Conservation (phyloP, 2,113 vertebrate genomes). For the Candoia aspera region DNA sequence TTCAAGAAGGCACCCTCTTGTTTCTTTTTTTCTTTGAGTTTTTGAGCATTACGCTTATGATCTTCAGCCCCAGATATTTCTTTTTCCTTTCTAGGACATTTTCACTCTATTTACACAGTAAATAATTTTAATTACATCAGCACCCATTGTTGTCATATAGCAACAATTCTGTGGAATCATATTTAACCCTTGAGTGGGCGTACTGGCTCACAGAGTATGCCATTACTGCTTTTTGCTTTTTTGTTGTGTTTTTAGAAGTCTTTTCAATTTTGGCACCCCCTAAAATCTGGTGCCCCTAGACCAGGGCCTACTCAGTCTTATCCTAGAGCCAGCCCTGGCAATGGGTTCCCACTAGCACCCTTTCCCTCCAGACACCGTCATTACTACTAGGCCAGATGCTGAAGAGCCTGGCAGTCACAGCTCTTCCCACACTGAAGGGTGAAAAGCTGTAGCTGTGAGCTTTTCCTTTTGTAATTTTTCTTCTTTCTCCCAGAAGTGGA, state of each 20-base stretch:
- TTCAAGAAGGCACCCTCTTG: background rate
- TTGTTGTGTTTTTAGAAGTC: no score
- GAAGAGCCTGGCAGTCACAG: background rate
- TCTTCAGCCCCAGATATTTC: background rate
- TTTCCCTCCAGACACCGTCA: background rate
- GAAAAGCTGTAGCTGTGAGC: background rate
- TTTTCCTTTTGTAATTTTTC: background rate
- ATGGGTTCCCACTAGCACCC: background rate
- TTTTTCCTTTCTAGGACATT: background rate
- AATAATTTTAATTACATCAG: no score
- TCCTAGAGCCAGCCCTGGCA: background rate
- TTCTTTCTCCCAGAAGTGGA: background rate
- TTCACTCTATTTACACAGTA: background rate
- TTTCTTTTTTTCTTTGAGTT: background rate
- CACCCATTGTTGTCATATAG: no score
- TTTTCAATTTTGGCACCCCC: no score
- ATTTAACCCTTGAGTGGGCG: no score
- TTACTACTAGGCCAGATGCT: background rate
- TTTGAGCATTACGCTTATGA: background rate
- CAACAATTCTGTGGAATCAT: no score
- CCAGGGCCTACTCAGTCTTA: background rate
- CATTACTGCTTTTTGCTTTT: no score
- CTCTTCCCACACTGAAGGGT: background rate
- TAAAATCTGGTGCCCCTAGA: no score
- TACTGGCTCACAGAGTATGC: no score